phyloP scores from a whole-genome alignment of 2,113 vertebrate genomes.

The Tringa solitaria region DNA sequence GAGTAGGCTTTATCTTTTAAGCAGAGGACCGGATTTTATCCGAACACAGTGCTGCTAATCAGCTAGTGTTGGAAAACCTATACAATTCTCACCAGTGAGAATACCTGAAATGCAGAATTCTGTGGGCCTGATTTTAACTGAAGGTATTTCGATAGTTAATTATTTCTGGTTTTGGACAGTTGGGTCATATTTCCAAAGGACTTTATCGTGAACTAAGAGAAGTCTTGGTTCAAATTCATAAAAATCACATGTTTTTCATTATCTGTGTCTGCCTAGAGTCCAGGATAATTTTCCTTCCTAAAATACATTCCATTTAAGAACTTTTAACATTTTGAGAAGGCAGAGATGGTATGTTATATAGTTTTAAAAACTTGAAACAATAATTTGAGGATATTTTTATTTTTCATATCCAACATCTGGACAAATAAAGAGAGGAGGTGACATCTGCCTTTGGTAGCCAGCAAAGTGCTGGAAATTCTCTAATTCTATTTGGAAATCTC shows the following conservation, averaged over 20 bases:
- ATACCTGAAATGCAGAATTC: not conserved
- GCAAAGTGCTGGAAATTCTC: not conserved
- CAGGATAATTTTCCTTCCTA: not conserved
- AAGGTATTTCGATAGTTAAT: not conserved
- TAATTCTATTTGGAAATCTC: not conserved
- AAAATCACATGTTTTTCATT: not conserved
- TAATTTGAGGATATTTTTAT: not conserved
- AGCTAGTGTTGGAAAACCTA: not conserved
- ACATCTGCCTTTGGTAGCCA: not conserved
- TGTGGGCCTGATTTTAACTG: not conserved
- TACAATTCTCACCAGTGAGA: not conserved
- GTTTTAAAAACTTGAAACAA: not conserved
- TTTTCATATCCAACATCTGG: not conserved
- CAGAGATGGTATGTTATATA: not conserved
- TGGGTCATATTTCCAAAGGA: not conserved
- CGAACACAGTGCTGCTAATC: not conserved
- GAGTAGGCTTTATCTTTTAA: not conserved
- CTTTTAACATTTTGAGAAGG: not conserved
- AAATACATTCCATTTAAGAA: not conserved
- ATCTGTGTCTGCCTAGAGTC: not conserved
- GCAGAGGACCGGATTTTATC: not conserved
- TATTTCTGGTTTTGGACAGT: not conserved
- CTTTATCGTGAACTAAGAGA: not conserved
- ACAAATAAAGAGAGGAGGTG: not conserved
- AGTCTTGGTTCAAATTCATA: not conserved